Base-by-base conservation (phyloP, 2,888 invertebrate species). In the Hypena proboscidalis region DNA sequence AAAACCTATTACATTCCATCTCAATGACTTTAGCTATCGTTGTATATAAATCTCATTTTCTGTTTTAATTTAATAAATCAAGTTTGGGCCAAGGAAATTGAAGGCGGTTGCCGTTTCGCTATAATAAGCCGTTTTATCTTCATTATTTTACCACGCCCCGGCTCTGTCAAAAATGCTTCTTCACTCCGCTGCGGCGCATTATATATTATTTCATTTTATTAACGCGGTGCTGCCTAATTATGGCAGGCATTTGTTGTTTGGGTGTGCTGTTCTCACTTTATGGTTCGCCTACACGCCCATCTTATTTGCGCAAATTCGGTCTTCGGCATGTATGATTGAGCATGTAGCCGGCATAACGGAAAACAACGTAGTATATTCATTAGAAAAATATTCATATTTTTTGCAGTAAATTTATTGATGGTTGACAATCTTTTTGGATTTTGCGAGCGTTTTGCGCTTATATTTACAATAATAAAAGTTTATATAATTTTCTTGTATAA, bases 21-120 rank as follows among this genome's bases (percentile, higher is more conserved):
- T 11, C 19, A 39, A 38, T 42, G 31, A 22, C 34, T 19, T 56
- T 60, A 51, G 41, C 45, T 53, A 62, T 44, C 42, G 36, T 39
- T 31, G 33, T 30, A 33, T 58, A 36, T 35, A 64, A 48, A 60
- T 50, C 52, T 64, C 45, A 60, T 64, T 60, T 51, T 45, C 40
- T 52, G 33, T 64, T 60, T 60, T 64, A 64, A 60, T 60, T 64
- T 60, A 64, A 64, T 45, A 60, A 60, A 60, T 59, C 38, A 60
- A 48, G 51, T 51, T 43, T 27, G 22, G 34, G 38, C 32, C 42
- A 43, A 39, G 41, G 40, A 50, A 53, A 61, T 62, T 54, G 58
- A 57, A 64, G 49, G 53, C 44, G 46, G 33, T 36, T 53, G 34
- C 61, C 38, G 39, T 61, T 64, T 47, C 34, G 14, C 36, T 40